Evolutionary conservation across 2,888 invertebrate genomes (phyloP).

Genomic region (Heteropelma amictum): DNA sequence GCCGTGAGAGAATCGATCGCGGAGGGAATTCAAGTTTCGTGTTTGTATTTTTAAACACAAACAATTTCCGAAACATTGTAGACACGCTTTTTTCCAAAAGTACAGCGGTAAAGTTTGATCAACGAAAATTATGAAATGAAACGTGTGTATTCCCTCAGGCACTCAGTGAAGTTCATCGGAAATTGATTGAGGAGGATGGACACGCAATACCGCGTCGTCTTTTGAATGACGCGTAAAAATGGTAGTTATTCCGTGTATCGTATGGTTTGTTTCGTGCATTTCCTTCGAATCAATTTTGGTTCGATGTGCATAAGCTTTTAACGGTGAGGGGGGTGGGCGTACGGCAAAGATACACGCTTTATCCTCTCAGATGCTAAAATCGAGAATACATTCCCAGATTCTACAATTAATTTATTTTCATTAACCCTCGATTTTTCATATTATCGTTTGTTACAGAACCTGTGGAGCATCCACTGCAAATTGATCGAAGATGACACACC

Average conservation of each 20-base stretch:
- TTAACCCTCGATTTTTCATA: no score
- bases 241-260: constrained; percentile 47
- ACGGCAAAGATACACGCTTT: constrained; percentile 34
- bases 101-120: no score
- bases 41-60: no score
- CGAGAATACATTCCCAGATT: no score
- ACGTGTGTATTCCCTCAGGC: constrained; percentile 80
- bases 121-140: constrained; percentile 30
- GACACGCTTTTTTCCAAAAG: no score
- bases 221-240: constrained; percentile 59
- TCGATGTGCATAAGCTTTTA: not conserved
- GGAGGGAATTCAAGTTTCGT: no score
- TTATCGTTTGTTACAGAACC: constrained; percentile 78
- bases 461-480: constrained; percentile 79
- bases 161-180: constrained; percentile 90
- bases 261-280: not conserved
- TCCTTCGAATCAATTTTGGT: not conserved
- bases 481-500: constrained; percentile 73
- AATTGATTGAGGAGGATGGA: constrained; percentile 85
- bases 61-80: no score
- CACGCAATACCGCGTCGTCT: constrained; percentile 68
- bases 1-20: no score
- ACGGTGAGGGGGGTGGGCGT: constrained; percentile 33
- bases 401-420: no score
- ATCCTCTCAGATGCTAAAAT: not conserved